Conservation (phyloP, 2,113 vertebrate genomes). For the Paracanthobrama guichenoti region DNA sequence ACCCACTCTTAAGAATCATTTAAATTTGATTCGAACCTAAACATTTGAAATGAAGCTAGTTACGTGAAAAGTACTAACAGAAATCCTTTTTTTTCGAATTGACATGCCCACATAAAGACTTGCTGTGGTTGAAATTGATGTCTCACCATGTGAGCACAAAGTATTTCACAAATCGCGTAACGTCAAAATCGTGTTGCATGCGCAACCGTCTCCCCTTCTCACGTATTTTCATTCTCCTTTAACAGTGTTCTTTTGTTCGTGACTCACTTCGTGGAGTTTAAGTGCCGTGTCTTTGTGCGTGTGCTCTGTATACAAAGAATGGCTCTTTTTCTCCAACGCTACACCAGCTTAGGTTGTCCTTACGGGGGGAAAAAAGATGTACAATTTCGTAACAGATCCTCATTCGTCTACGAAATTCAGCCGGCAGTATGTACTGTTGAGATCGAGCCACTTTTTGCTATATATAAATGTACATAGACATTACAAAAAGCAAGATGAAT, state of each 20-base stretch:
- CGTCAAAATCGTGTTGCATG: slow-evolving; percentile 36
- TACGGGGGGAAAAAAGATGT: not conserved
- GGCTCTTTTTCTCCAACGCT: slow-evolving; percentile 39
- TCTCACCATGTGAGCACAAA: slow-evolving; percentile 38
- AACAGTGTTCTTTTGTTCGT: slow-evolving; percentile 55
- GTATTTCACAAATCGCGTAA: slow-evolving; percentile 52
- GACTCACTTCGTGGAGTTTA: slow-evolving; percentile 65
- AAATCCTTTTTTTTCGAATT: not conserved
- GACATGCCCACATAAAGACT: not conserved
- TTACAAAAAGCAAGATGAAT: slow-evolving; percentile 59
- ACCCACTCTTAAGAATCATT: not conserved
- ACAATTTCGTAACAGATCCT: not conserved
- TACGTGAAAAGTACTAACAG: not conserved
- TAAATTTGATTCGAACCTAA: not conserved
- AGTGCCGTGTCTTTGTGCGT: slow-evolving; percentile 34
- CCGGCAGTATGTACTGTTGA: slow-evolving; percentile 10
- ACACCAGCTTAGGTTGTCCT: slow-evolving; percentile 12
- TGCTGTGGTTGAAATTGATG: slow-evolving; percentile 44
- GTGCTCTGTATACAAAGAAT: slow-evolving; percentile 54
- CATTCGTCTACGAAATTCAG: not conserved
- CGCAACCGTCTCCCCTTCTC: slow-evolving; percentile 57
- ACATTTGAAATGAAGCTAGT: not conserved
- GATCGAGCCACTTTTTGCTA: slow-evolving; percentile 57
- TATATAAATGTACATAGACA: slow-evolving; percentile 44
- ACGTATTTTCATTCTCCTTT: slow-evolving; percentile 46